phyloP scores from a whole-genome alignment of 2,888 invertebrate species.

The Smittia sp. region DNA sequence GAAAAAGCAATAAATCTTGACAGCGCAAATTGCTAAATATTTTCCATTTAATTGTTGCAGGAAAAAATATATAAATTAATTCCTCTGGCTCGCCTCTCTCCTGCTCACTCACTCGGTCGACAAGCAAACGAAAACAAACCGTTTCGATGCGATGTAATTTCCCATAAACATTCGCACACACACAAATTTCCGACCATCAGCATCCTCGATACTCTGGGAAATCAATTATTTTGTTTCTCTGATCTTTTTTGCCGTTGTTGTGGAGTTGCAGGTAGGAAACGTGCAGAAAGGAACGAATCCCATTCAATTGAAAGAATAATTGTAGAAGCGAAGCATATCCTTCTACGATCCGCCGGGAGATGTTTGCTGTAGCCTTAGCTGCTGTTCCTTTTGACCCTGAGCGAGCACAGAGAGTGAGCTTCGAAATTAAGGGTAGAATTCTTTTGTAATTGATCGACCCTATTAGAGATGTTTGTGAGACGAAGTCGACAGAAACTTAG shows the following conservation, averaged over 20 bases:
- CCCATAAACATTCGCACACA: constrained; percentile 9
- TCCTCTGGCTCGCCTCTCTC: background rate
- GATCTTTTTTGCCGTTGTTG: constrained; percentile 3
- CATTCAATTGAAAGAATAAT: constrained; percentile 35
- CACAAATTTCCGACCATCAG: constrained; percentile 9
- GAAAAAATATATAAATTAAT: constrained; percentile 17
- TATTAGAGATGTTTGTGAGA: constrained; percentile 29
- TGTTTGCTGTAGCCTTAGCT: constrained; percentile 1
- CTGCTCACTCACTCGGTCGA: background rate
- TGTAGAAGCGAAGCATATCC: constrained; percentile 30
- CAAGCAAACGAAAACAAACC: background rate
- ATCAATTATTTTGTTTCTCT: constrained; percentile 19
- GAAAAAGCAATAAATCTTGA: constrained; percentile 33
- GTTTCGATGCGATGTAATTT: constrained; percentile 2
- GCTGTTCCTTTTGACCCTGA: constrained; percentile 33
- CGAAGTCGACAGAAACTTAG: background rate
- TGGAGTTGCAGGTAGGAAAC: constrained; percentile 27
- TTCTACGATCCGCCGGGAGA: constrained; percentile 5
- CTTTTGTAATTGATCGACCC: constrained; percentile 42
- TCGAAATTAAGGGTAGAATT: constrained; percentile 36
- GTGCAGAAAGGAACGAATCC: constrained; percentile 27
- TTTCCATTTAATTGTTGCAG: constrained; percentile 38
- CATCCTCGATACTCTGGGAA: constrained; percentile 16
- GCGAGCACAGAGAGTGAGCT: constrained; percentile 1
- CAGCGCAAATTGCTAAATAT: constrained; percentile 41